A percentile compares a stretch with the other conserved stretches of the same genome.
These are phyloP conservation scores for Petrophora chlorosata DNA, from an alignment of 2,888 invertebrate genomes.

Conservation along the genomic window DNA sequence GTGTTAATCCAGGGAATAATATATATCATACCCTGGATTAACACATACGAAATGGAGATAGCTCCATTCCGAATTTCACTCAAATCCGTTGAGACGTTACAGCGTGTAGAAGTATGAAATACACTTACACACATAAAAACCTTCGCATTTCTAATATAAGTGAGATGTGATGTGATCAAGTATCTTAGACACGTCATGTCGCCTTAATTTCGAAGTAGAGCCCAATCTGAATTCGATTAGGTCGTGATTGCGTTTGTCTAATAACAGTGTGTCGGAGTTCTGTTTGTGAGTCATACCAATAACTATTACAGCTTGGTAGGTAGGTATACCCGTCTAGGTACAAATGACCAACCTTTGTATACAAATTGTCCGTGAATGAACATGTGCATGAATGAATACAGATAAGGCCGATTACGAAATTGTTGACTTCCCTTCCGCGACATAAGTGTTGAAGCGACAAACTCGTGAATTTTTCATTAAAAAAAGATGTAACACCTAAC, in stretches of 20 bases:
- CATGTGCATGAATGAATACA: not conserved
- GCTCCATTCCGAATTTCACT: not conserved
- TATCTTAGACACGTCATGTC: no score
- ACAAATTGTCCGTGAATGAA: constrained; percentile 6
- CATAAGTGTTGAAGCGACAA: no score
- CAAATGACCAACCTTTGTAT: not conserved
- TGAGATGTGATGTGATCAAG: not conserved
- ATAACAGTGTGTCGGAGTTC: no score
- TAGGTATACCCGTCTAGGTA: not conserved
- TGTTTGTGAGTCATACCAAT: no score
- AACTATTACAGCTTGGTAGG: not conserved
- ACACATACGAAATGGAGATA: no score
- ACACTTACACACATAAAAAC: not conserved
- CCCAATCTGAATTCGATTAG: no score
- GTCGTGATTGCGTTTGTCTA: no score
- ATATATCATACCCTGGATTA: no score
- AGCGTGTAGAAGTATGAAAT: not conserved
- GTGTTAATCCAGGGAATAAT: not conserved
- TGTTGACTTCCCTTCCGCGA: constrained; percentile 19
- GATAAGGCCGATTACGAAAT: constrained; percentile 7
- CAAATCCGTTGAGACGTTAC: not conserved
- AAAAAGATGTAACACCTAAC: no score
- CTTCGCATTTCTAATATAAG: not conserved
- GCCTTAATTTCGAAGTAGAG: no score
- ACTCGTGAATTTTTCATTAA: not conserved